Conservation (phyloP, 2,888 invertebrate genomes). For the Rhagophthalmus giganteus region DNA sequence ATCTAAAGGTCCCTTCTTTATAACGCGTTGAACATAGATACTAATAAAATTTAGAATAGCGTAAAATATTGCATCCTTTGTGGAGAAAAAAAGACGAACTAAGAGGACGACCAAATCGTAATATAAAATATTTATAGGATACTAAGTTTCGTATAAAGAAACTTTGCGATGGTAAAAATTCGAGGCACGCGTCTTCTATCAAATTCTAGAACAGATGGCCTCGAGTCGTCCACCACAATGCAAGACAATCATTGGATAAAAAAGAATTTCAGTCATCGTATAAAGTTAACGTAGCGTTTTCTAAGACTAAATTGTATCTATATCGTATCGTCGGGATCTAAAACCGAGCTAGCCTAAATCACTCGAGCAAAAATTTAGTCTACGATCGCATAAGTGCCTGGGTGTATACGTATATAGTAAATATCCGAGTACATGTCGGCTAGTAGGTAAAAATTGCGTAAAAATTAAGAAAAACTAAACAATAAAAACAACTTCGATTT, state of each 20-base stretch:
- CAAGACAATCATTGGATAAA: slow-evolving; percentile 20
- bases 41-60: background rate
- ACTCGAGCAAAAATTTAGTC: slow-evolving; percentile 36
- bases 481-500: no score
- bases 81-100: background rate
- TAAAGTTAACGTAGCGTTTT: slow-evolving; percentile 35
- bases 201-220: slow-evolving; percentile 22
- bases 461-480: no score
- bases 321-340: slow-evolving; percentile 32
- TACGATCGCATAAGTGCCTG: no score
- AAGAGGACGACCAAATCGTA: background rate
- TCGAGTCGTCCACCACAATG: slow-evolving; percentile 24
- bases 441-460: no score
- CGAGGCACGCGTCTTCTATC: slow-evolving; percentile 14
- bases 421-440: no score
- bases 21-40: background rate
- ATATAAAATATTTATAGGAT: background rate
- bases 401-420: no score
- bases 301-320: slow-evolving; percentile 38
- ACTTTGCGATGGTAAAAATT: slow-evolving; percentile 18
- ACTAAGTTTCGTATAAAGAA: slow-evolving; percentile 6
- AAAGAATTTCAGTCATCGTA: slow-evolving; percentile 32
- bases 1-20: background rate
- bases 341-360: slow-evolving; percentile 30
- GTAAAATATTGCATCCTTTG: background rate